Evolutionary conservation across 2,888 invertebrate species (phyloP).

Genomic region (Hoplodrina blanda): DNA sequence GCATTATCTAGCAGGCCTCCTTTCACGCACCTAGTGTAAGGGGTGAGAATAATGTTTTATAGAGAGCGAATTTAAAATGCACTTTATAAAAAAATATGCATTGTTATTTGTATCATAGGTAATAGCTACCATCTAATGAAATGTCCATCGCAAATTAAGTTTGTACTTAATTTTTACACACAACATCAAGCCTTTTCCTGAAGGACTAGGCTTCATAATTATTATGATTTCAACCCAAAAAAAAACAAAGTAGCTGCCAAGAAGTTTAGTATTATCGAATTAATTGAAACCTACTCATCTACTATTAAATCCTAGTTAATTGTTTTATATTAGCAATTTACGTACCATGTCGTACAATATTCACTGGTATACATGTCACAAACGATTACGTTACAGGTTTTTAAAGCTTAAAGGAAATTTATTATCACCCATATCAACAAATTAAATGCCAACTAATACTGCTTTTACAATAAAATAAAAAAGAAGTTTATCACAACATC

Average conservation of each 20-base stretch:
- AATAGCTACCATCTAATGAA: conserved; percentile 13
- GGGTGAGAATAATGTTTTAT: conserved; percentile 2
- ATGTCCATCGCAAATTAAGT: conserved; percentile 22
- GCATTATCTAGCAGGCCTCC: no score
- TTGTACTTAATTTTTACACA: conserved; percentile 49
- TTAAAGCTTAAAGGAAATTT: conserved; percentile 66
- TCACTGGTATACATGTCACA: conserved; percentile 49
- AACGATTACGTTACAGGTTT: conserved; percentile 50
- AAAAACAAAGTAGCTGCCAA: conserved; percentile 27
- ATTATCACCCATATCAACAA: conserved; percentile 60
- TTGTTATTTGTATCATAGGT: background rate
- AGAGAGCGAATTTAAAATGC: background rate
- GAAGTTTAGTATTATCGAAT: conserved; percentile 24
- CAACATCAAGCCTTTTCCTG: background rate
- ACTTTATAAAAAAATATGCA: background rate
- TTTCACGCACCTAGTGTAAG: background rate
- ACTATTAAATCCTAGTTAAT: conserved; percentile 47
- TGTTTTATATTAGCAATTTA: conserved; percentile 50
- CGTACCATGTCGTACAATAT: conserved; percentile 44
- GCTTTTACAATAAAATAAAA: conserved; percentile 67
- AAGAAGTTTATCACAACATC: conserved; percentile 65
- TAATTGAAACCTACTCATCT: conserved; percentile 37
- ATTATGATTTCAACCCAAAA: conserved; percentile 11
- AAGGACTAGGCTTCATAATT: background rate
- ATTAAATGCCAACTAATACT: conserved; percentile 88